phyloP scores from a whole-genome alignment of 2,888 invertebrate genomes.

The Adela reaumurella region DNA sequence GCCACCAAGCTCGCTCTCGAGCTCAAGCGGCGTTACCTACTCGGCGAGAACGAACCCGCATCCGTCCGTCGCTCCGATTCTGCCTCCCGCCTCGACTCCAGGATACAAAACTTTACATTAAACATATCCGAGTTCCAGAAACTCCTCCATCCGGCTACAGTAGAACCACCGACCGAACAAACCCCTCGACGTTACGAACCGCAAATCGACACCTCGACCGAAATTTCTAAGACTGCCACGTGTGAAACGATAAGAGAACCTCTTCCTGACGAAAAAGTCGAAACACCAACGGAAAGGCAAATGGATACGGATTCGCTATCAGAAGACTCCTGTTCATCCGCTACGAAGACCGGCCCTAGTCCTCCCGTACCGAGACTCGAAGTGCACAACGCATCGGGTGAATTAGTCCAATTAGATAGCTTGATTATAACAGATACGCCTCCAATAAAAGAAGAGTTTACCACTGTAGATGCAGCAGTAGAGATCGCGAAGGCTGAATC shows the following conservation, averaged over 20 bases:
- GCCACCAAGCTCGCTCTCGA: constrained; percentile 85
- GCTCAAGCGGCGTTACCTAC: constrained; percentile 78
- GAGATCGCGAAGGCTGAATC: constrained; percentile 33
- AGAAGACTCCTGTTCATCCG: constrained; percentile 30
- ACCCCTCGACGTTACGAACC: constrained; percentile 26
- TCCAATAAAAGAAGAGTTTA: constrained; percentile 32
- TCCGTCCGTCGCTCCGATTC: constrained; percentile 79
- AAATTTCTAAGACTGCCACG: constrained; percentile 5
- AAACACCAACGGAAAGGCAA: constrained; percentile 14
- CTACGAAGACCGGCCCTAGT: constrained; percentile 34
- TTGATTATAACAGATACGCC: too few species aligned
- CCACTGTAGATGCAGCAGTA: background rate
- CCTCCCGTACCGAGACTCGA: constrained; percentile 66
- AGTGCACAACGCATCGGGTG: constrained; percentile 68
- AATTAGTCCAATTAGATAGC: constrained; percentile 61
- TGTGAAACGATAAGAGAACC: constrained; percentile 39
- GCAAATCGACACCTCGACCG: background rate
- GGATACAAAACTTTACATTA: constrained; percentile 78
- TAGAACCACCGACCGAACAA: constrained; percentile 30
- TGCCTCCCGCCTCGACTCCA: constrained; percentile 79
- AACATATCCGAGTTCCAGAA: constrained; percentile 88
- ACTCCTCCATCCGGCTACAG: constrained; percentile 73
- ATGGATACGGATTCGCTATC: constrained; percentile 61
- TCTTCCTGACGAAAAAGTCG: constrained; percentile 54
- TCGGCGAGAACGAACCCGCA: constrained; percentile 68